Conservation (phyloP, 2,888 invertebrate species). For the Heliconius cydno region DNA sequence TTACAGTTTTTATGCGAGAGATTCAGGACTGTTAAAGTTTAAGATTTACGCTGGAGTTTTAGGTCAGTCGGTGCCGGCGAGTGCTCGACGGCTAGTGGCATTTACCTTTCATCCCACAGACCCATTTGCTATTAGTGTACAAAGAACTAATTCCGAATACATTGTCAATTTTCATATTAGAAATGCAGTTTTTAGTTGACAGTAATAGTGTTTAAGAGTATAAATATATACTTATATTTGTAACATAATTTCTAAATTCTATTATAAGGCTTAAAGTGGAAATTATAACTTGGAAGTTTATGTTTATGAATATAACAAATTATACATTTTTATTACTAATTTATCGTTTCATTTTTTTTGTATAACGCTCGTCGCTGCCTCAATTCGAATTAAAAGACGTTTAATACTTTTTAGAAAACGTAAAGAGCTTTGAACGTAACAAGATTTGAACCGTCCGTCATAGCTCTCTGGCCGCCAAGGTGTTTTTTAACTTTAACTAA, state of each 20-base stretch:
- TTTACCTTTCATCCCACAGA: slow-evolving; percentile 98
- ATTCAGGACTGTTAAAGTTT: slow-evolving; percentile 91
- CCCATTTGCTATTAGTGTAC: slow-evolving; percentile 97
- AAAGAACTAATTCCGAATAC: slow-evolving; percentile 95
- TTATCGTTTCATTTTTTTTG: background rate
- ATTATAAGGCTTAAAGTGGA: slow-evolving; percentile 5
- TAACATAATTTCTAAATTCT: slow-evolving; percentile 5
- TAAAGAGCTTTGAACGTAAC: too few relatives aligned
- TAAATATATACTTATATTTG: background rate
- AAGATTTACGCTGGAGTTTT: slow-evolving; percentile 93
- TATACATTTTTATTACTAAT: slow-evolving; percentile 29
- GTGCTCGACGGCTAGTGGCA: slow-evolving; percentile 92
- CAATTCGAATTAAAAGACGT: too few relatives aligned
- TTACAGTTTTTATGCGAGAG: slow-evolving; percentile 90
- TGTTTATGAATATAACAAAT: slow-evolving; percentile 6
- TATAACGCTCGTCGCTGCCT: too few relatives aligned
- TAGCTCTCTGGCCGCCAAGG: too few relatives aligned
- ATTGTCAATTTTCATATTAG: slow-evolving; percentile 97
- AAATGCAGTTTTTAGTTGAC: slow-evolving; percentile 81
- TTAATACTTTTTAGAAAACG: too few relatives aligned
- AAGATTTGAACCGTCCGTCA: too few relatives aligned
- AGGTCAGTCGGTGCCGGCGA: slow-evolving; percentile 87
- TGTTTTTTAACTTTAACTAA: background rate
- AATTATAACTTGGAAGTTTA: background rate
- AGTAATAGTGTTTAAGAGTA: slow-evolving; percentile 28